phyloP scores from a whole-genome alignment of 2,888 invertebrate genomes.

The Phyto melanocephala region DNA sequence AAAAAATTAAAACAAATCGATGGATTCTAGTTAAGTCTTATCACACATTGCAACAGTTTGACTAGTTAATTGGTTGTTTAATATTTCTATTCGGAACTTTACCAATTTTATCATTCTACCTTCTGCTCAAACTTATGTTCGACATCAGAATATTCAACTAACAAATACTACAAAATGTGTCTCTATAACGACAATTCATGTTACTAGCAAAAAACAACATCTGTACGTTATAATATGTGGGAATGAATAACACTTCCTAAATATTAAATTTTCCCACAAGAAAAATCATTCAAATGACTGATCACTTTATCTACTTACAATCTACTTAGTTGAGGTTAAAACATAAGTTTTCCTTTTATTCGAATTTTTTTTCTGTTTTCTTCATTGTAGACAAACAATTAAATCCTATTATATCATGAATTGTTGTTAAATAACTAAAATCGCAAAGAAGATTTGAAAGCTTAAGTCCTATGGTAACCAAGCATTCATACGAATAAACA shows the following conservation, averaged over 20 bases:
- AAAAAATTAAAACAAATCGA: too few relatives aligned
- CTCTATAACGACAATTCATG: too few relatives aligned
- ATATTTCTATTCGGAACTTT: too few relatives aligned
- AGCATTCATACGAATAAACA: neutral
- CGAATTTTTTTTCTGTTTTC: neutral
- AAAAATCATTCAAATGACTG: constrained; percentile 16
- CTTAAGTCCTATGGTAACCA: constrained; percentile 49
- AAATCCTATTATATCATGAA: constrained; percentile 42
- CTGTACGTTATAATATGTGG: too few relatives aligned
- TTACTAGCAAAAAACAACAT: too few relatives aligned
- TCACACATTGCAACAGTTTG: too few relatives aligned
- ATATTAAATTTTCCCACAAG: constrained; percentile 13
- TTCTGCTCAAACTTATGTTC: too few relatives aligned
- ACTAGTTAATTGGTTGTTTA: too few relatives aligned
- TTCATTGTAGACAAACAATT: neutral
- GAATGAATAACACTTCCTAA: neutral
- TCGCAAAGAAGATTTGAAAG: constrained; percentile 44
- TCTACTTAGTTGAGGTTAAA: constrained; percentile 25
- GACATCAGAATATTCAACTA: too few relatives aligned
- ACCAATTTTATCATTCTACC: too few relatives aligned
- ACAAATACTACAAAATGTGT: too few relatives aligned
- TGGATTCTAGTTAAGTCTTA: too few relatives aligned
- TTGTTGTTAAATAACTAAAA: constrained; percentile 39
- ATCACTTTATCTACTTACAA: constrained; percentile 41
- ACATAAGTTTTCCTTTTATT: constrained; percentile 24